A percentile compares a stretch with the other conserved stretches of the same genome.
These are phyloP conservation scores for Drosophila yooni DNA, from an alignment of 2,888 invertebrate genomes.

Conservation along the genomic window DNA sequence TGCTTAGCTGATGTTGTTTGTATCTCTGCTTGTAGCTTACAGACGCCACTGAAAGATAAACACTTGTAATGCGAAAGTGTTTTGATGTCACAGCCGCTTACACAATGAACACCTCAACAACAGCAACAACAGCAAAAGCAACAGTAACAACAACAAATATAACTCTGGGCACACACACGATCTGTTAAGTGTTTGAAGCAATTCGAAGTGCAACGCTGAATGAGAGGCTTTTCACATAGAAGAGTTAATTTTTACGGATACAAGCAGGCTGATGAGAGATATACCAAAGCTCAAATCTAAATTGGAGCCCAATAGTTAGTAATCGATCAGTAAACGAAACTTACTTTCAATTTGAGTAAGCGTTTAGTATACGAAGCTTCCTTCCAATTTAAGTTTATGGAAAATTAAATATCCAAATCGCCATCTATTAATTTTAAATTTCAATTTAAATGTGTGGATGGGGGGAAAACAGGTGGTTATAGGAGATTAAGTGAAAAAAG, in stretches of 20 bases:
- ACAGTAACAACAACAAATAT: slow-evolving; percentile 31
- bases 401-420: neutral
- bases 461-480: neutral
- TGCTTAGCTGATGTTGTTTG: slow-evolving; percentile 35
- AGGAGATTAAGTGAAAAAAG: neutral
- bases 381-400: neutral
- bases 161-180: slow-evolving; percentile 35
- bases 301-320: neutral
- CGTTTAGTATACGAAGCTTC: neutral
- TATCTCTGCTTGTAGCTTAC: slow-evolving; percentile 11
- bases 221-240: neutral
- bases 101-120: slow-evolving; percentile 50
- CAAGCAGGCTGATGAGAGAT: neutral
- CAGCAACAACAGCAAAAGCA: slow-evolving; percentile 30
- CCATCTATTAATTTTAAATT: neutral
- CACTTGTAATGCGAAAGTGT: slow-evolving; percentile 79
- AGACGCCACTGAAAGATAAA: slow-evolving; percentile 60
- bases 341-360: neutral
- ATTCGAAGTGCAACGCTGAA: slow-evolving; percentile 20
- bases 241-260: neutral
- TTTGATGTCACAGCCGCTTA: slow-evolving; percentile 62
- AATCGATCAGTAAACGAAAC: neutral
- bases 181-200: slow-evolving; percentile 60
- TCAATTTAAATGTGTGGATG: neutral
- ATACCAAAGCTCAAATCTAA: neutral